A percentile compares a stretch with the other conserved stretches of the same genome.
phyloP scores from a whole-genome alignment of 2,888 invertebrate genomes.

The Ophion ellenae region DNA sequence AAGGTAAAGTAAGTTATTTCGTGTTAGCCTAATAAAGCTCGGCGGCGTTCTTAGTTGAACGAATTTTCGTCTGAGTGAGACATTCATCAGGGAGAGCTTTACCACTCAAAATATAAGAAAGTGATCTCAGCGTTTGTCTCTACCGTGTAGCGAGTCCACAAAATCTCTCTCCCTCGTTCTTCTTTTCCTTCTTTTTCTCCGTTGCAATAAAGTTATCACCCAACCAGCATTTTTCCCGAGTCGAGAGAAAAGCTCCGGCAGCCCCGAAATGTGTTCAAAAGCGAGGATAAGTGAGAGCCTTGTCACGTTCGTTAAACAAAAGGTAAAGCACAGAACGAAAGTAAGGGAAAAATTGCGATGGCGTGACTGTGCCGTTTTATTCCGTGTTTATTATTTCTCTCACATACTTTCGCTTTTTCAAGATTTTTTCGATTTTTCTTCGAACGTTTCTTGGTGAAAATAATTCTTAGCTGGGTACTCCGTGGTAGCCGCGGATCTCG shows the following conservation, averaged over 20 bases:
- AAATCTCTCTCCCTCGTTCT: neutral
- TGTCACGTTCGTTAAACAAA: slow-evolving; percentile 45
- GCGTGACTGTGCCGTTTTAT: slow-evolving; percentile 49
- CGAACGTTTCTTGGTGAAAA: slow-evolving; percentile 22
- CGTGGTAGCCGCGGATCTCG: neutral
- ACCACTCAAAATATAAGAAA: too few species aligned
- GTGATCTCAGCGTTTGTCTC: too few species aligned
- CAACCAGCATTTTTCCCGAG: neutral
- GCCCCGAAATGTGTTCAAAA: slow-evolving; percentile 20
- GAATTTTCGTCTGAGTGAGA: too few species aligned
- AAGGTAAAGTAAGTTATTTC: too few species aligned
- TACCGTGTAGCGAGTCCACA: neutral
- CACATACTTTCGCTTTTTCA: neutral
- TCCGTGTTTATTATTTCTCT: slow-evolving; percentile 11
- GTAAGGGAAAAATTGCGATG: slow-evolving; percentile 47
- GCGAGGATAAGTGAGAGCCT: slow-evolving; percentile 4
- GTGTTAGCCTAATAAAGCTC: too few species aligned
- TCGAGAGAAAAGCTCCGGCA: slow-evolving; percentile 10
- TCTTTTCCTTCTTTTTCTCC: neutral
- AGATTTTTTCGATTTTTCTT: slow-evolving; percentile 19
- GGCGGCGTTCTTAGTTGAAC: too few species aligned
- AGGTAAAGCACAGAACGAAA: neutral
- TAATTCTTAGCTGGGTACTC: neutral
- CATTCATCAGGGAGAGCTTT: too few species aligned
- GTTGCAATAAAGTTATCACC: slow-evolving; percentile 22